These are phyloP conservation scores for Zaprionus lachaisei DNA, from an alignment of 1,140 invertebrate species.

Conservation along the genomic window DNA sequence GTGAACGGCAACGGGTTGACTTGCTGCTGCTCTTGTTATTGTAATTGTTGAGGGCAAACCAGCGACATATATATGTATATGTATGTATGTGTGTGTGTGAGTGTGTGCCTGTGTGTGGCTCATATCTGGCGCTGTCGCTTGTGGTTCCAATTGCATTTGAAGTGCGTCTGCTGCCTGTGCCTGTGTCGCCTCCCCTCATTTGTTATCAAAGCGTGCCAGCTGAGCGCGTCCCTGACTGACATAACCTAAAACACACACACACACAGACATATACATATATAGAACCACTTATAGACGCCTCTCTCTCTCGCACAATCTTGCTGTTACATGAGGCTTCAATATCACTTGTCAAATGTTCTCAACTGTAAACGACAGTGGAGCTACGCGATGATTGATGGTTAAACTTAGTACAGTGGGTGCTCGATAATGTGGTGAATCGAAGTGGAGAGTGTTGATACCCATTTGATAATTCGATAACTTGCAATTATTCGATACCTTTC, in stretches of 20 bases:
- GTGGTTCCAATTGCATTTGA: conserved; percentile 74
- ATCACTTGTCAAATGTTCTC: conserved; percentile 66
- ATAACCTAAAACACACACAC: conserved; percentile 27
- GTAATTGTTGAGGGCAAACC: neutral
- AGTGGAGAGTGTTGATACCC: too few species aligned
- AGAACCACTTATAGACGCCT: neutral
- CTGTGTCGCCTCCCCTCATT: neutral
- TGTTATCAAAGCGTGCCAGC: conserved; percentile 74
- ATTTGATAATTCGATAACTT: too few species aligned
- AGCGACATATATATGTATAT: neutral
- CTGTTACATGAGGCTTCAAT: conserved; percentile 69
- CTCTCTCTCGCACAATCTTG: neutral
- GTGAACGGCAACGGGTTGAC: neutral
- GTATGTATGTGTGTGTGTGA: neutral
- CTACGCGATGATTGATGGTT: neutral
- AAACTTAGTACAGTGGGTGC: neutral
- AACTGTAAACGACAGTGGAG: neutral
- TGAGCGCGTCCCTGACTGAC: conserved; percentile 60
- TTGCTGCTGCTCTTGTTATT: neutral
- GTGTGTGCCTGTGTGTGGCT: conserved; percentile 2
- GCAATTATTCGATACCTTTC: too few species aligned
- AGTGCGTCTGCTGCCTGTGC: conserved; percentile 54
- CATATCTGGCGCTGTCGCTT: conserved; percentile 21
- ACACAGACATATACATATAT: neutral
- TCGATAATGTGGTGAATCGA: neutral